Evolutionary conservation across 2,888 invertebrate genomes (phyloP).

Genomic region (Hedychridium roseum): DNA sequence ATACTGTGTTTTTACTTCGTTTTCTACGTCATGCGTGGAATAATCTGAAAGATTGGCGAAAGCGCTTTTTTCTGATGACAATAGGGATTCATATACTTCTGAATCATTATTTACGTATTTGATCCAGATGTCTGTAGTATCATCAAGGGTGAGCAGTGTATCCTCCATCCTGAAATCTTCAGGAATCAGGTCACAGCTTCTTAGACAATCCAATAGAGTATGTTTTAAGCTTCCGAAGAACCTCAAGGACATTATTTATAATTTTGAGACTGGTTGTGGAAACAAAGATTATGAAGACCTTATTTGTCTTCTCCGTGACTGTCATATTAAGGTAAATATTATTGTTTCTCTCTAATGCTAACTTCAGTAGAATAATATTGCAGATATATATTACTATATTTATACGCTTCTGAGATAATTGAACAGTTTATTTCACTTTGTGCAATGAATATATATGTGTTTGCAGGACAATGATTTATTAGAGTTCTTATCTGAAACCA

Average conservation of each 20-base stretch:
- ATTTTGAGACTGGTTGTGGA: constrained; percentile 61
- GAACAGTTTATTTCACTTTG: neutral
- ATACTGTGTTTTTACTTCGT: too few relatives aligned
- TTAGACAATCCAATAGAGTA: constrained; percentile 49
- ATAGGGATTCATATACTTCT: too few relatives aligned
- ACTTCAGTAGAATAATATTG: neutral
- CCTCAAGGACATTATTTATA: constrained; percentile 63
- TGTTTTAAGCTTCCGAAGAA: constrained; percentile 66
- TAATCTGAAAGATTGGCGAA: too few relatives aligned
- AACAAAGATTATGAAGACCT: constrained; percentile 66
- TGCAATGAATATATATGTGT: neutral
- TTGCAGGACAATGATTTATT: constrained; percentile 69
- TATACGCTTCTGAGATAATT: neutral
- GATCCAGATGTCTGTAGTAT: constrained; percentile 58
- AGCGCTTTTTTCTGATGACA: too few relatives aligned
- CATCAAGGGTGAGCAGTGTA: constrained; percentile 53
- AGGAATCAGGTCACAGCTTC: constrained; percentile 45
- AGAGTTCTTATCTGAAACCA: constrained; percentile 67
- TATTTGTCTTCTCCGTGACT: constrained; percentile 65
- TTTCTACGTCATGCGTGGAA: too few relatives aligned
- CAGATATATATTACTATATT: constrained; percentile 6
- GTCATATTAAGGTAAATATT: constrained; percentile 61
- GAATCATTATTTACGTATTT: too few relatives aligned
- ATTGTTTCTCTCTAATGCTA: too few relatives aligned
- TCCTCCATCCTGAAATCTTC: constrained; percentile 54